Evolutionary conservation across 2,888 invertebrate species (phyloP), one percentile per base, ranked within the genome.

Genomic region (Apamea crenata): DNA sequence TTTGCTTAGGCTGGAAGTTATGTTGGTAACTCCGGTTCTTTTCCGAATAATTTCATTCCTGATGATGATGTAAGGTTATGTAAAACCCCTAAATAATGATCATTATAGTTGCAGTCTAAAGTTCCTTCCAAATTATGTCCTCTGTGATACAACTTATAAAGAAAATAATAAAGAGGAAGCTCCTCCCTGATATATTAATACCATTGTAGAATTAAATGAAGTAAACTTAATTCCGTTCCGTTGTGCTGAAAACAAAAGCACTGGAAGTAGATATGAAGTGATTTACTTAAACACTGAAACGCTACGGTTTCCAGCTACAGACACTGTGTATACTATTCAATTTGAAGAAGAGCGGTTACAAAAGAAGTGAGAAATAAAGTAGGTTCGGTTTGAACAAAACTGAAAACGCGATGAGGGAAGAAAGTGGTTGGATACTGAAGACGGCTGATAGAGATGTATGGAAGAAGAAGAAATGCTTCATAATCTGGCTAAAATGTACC

Each of bases 211-310:
- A 59, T 61, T 86, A 82, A 77, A 86, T 74, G 40, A 86, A 87
- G 74, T 72, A 56, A 63, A 80, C 63, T 53, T 59, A 66, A 83
- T 84, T 75, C 63, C 65, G 47, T 70, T 32, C 44, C 61, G 70
- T 74, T 82, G 74, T 81, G 84, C 81, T 72, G 56, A 77, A 81
- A 80, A 87, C 88, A 85, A 87, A 77, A 78, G 86, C 80, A 68
- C 61, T 71, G 77, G 77, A 66, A 84, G 73, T 61, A 87, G 83
- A 88, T 90, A 89, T 83, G 83, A 82, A 77, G 82, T 84, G 88
- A 89, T 90, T 90, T 88, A 88, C 83, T 78, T 65, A 75, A 81
- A 86, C 78, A 82, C 78, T 76, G 75, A 61, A 36, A 77, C 50
- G 40, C 71, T 73, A 82, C 66, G 81, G 40, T 81, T 85, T 79